Evolutionary conservation across 2,888 invertebrate genomes (phyloP).

Genomic region (Tricholauxania praeusta): DNA sequence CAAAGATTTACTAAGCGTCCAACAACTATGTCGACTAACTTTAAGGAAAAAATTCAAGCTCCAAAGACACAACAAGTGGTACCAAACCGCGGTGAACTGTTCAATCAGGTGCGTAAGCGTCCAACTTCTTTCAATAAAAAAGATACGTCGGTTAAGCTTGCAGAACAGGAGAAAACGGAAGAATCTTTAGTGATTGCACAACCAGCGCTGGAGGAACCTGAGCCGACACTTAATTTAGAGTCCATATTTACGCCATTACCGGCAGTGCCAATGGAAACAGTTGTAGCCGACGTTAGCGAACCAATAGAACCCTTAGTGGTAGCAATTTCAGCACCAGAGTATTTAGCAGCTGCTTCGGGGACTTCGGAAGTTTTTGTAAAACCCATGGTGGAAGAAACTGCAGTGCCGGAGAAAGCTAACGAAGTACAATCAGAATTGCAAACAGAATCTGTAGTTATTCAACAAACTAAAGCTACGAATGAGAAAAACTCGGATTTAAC

Average conservation of each 20-base stretch:
- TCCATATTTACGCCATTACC: conserved; percentile 49
- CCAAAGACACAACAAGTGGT: conserved; percentile 48
- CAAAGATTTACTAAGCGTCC: conserved; percentile 52
- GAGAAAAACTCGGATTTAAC: background rate
- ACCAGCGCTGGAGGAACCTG: conserved; percentile 51
- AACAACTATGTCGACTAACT: conserved; percentile 26
- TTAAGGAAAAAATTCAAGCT: conserved; percentile 53
- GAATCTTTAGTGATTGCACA: conserved; percentile 23
- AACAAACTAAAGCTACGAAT: background rate
- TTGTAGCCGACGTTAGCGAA: background rate
- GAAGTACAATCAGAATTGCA: background rate
- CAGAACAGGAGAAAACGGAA: conserved; percentile 39
- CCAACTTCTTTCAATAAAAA: conserved; percentile 56
- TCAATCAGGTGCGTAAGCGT: conserved; percentile 60
- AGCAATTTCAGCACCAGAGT: conserved; percentile 8
- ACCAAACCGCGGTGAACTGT: conserved; percentile 56
- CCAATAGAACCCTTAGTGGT: background rate
- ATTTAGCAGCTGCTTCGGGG: conserved; percentile 53
- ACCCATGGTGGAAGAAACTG: conserved; percentile 33
- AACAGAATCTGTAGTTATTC: background rate
- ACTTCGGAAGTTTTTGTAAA: conserved; percentile 50
- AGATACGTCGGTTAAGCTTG: conserved; percentile 43
- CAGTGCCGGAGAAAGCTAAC: conserved; percentile 18
- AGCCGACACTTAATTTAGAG: conserved; percentile 54
- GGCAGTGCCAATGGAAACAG: background rate